phyloP scores from a whole-genome alignment of 2,797 vertebrate species.

The Lagodon rhomboides region DNA sequence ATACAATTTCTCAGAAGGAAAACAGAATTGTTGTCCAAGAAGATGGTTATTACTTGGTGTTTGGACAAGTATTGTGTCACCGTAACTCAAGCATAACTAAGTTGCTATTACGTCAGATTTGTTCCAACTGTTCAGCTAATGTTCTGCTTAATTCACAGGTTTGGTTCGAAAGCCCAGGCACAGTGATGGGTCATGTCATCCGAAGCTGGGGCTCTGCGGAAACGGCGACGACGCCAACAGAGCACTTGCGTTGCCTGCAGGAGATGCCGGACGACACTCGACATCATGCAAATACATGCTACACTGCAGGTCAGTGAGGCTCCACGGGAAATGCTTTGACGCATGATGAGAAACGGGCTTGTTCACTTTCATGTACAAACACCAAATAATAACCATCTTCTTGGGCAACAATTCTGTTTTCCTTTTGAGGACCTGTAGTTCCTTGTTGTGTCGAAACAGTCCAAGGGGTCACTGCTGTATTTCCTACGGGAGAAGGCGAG shows the following conservation, averaged over 20 bases:
- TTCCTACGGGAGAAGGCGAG: slow-evolving; percentile 75
- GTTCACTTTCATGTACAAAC: slow-evolving; percentile 28
- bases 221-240: slow-evolving; percentile 40
- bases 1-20: slow-evolving; percentile 76
- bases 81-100: slow-evolving; percentile 72
- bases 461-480: slow-evolving; percentile 81
- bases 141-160: slow-evolving; percentile 76
- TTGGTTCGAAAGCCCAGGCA: slow-evolving; percentile 67
- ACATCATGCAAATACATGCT: slow-evolving; percentile 66
- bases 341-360: not conserved
- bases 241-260: slow-evolving; percentile 73
- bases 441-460: slow-evolving; percentile 75
- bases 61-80: slow-evolving; percentile 83
- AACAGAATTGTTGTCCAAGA: slow-evolving; percentile 84
- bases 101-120: slow-evolving; percentile 69
- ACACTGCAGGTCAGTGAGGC: slow-evolving; percentile 75
- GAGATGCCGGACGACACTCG: slow-evolving; percentile 55
- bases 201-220: slow-evolving; percentile 58
- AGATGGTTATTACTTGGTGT: slow-evolving; percentile 84
- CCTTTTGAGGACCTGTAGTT: slow-evolving; percentile 74
- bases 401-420: slow-evolving; percentile 84
- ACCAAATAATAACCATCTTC: slow-evolving; percentile 84
- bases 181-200: slow-evolving; percentile 73
- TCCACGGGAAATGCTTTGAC: not conserved
- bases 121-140: slow-evolving; percentile 72